Evolutionary conservation across 92 coral and sea anemone genomes (phyloP), one percentile per base, ranked within the genome.

Genomic region (Bergia puertoricense): DNA sequence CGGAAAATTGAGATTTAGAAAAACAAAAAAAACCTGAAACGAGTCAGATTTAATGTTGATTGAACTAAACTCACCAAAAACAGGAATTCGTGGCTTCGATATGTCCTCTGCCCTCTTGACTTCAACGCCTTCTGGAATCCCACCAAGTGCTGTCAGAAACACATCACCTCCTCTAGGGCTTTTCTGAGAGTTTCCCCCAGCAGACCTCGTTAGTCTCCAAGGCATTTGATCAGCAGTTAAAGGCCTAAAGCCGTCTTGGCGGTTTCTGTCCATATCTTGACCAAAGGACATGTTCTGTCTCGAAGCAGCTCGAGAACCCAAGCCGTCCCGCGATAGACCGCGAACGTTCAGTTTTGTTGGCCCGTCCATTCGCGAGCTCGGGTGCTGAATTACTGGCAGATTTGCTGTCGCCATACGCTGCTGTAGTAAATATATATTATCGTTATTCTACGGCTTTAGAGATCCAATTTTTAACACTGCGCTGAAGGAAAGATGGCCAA

Each of bases 171-270:
- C 91, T 88, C 94, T 82, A 2, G 98, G 95, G 51, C 98, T 93
- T 65, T 81, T 92, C 46, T 80, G 91, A 4, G 54, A 51, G 56
- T 76, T 86, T 74, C 92, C 92, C 73, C 89, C 91, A 11, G 96
- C 86, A 39, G 99, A 94, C 54, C 91, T 91, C 2, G 97, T 94
- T n/a, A 97, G 93, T 74, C 99, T 95, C 97, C 97, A 97, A 83
- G 99, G 98, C 54, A 94, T 89, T 88, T 97, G 99, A 86, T 97
- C 99, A 13, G 99, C 99, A 41, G 99, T 97, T 40, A 96, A 90
- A 39, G 99, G 99, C 51, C 99, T 91, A 14, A 96, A 90, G 10
- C 90, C 95, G 86, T 89, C 93, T 51, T 95, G 88, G 18, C 92
- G 92, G 40, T 77, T 83, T 85, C 86, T 92, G 22, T 95, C 93